phyloP scores from a whole-genome alignment of 1,140 invertebrate genomes.

The Caenorhabditis inopinata region DNA sequence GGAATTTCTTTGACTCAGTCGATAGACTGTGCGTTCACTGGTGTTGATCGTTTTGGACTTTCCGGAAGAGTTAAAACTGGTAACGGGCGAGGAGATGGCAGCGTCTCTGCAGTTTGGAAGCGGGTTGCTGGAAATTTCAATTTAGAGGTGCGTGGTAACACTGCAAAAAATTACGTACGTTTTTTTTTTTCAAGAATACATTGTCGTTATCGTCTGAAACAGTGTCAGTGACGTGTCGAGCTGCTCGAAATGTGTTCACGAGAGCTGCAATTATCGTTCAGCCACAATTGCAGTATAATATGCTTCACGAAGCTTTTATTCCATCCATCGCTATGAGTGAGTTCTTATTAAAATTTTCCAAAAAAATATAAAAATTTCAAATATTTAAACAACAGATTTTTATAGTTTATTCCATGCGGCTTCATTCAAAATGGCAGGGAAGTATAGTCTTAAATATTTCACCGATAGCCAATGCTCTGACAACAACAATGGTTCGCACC shows the following conservation, averaged over 20 bases:
- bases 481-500: slow-evolving; percentile 55
- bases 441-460: slow-evolving; percentile 42
- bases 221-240: slow-evolving; percentile 35
- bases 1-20: slow-evolving; percentile 57
- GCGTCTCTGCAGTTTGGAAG: slow-evolving; percentile 53
- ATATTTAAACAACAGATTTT: neutral
- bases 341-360: neutral
- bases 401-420: slow-evolving; percentile 49
- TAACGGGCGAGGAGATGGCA: slow-evolving; percentile 59
- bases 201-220: slow-evolving; percentile 41
- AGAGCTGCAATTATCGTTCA: slow-evolving; percentile 52
- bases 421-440: slow-evolving; percentile 55
- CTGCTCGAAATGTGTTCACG: slow-evolving; percentile 40
- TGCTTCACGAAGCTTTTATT: slow-evolving; percentile 45
- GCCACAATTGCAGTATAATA: slow-evolving; percentile 54
- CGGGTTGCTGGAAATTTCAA: slow-evolving; percentile 29
- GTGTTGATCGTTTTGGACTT: slow-evolving; percentile 53
- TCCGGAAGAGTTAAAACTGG: slow-evolving; percentile 52
- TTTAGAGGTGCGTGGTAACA: slow-evolving; percentile 49
- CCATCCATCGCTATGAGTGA: slow-evolving; percentile 47
- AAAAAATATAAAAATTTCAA: neutral
- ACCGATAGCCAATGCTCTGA: slow-evolving; percentile 41
- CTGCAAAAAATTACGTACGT: neutral
- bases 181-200: slow-evolving; percentile 46
- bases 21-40: slow-evolving; percentile 57